Percentiles rank a stretch among this genome's conserved stretches.
phyloP scores from a whole-genome alignment of 2,113 vertebrate species.

The Crotalus helleri region DNA sequence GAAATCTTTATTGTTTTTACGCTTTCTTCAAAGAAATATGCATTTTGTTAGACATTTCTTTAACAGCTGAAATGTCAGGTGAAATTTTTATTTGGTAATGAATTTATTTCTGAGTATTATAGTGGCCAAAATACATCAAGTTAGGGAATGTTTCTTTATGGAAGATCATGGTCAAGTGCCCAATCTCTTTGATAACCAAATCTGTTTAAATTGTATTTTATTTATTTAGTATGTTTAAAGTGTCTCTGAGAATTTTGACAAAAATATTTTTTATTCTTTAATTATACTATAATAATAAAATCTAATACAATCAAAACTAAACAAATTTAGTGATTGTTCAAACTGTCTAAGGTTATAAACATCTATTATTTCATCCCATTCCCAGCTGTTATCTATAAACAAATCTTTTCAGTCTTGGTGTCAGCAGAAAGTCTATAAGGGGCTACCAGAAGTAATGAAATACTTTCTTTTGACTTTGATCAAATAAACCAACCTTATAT shows the following conservation, averaged over 20 bases:
- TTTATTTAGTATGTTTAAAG: not conserved
- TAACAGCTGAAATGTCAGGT: constrained; percentile 27
- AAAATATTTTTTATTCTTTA: not conserved
- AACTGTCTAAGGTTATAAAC: not conserved
- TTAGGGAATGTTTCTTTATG: not conserved
- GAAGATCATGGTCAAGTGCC: not conserved
- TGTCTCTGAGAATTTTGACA: too few relatives aligned
- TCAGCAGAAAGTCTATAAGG: not conserved
- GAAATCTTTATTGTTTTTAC: constrained; percentile 41
- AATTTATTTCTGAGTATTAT: not conserved
- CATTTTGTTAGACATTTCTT: constrained; percentile 1
- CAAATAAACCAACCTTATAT: not conserved
- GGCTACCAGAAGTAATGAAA: not conserved
- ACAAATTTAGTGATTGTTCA: not conserved
- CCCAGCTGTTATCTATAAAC: not conserved
- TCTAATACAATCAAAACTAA: not conserved
- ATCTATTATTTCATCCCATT: not conserved
- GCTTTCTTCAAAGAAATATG: constrained; percentile 32
- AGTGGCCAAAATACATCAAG: not conserved
- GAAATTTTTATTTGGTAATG: not conserved
- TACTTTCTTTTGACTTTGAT: not conserved
- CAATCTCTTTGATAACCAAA: not conserved
- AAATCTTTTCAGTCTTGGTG: not conserved
- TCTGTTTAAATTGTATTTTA: not conserved
- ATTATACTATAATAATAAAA: not conserved